Evolutionary conservation across 2,888 invertebrate species (phyloP), one percentile per base, ranked within the genome.

Genomic region (Tachina grossa): DNA sequence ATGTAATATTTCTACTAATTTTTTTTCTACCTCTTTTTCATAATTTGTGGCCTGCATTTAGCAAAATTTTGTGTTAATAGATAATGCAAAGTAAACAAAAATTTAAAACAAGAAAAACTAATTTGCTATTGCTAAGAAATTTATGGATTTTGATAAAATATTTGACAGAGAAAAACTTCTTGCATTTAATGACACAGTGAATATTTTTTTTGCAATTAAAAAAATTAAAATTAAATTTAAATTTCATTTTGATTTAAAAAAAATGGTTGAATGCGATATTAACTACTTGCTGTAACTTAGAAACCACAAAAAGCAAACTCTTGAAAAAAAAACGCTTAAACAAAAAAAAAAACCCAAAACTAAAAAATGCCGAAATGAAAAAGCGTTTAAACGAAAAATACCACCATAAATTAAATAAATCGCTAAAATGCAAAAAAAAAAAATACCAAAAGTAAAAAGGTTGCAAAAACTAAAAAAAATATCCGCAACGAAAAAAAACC

Each of bases 11-110:
- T 66, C 39, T 47, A 6, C n/a, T n/a, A 6, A 19, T 9, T 19
- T 53, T 57, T 75, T 55, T 68, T 47, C 14, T 13, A 2, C 3
- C 22, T 10, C 9, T 71, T 71, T 22, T 57, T 66, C 45, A 65
- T 77, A 66, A 77, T 66, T 77, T 77, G 39, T 83, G 31, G 51
- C 51, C 41, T 65, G 71, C 57, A 66, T 65, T 83, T 83, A 63
- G 49, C 51, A 66, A 31, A n/a, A 43, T 53, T 72, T 72, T 66
- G 43, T 77, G 71, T 77, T 77, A 31, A 41, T 1, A 72, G 77
- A 77, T 77, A 72, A 72, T 16, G 8, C 45, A 39, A 59, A 51
- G 14, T 41, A 57, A 16, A 49, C 10, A 41, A 69, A 55, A 19
- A 9, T 63, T 49, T 31, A 31, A 39, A 43, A 57, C 45, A 63